Conservation (phyloP, 2,888 invertebrate species). For the Diaphora mendica region DNA sequence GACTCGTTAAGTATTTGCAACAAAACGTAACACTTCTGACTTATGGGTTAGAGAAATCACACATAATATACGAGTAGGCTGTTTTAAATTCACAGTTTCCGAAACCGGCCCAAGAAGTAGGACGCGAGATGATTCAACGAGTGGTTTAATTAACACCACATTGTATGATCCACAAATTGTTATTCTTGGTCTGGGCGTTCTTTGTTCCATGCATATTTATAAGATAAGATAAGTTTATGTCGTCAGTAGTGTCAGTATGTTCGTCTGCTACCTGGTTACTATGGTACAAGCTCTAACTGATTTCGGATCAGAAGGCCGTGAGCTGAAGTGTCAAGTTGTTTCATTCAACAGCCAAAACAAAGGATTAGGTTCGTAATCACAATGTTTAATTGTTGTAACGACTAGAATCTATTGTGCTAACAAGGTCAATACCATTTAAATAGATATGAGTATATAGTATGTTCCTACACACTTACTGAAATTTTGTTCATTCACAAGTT, state of each 20-base stretch:
- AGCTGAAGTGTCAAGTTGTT: not conserved
- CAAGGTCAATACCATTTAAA: not conserved
- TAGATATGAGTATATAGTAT: not conserved
- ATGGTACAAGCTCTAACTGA: too few species aligned
- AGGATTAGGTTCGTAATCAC: not conserved
- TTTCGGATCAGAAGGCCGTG: not conserved
- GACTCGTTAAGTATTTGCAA: not conserved
- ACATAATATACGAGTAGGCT: constrained; percentile 22
- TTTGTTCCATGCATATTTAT: too few species aligned
- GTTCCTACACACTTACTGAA: too few species aligned
- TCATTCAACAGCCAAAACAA: not conserved
- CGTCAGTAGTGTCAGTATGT: too few species aligned
- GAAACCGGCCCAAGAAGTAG: constrained; percentile 54
- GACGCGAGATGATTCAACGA: constrained; percentile 55
- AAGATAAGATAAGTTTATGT: too few species aligned
- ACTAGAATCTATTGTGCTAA: not conserved
- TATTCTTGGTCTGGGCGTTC: too few species aligned
- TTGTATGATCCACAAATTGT: too few species aligned
- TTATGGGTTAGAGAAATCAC: constrained; percentile 22
- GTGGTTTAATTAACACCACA: not conserved
- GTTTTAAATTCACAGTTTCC: constrained; percentile 42
- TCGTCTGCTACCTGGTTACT: too few species aligned
- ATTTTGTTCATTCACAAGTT: too few species aligned
- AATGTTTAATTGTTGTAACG: too few species aligned
- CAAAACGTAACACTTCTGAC: constrained; percentile 7